These are phyloP conservation scores for Gisinianus flammeolus DNA, from an alignment of 2,888 invertebrate genomes.

Conservation along the genomic window DNA sequence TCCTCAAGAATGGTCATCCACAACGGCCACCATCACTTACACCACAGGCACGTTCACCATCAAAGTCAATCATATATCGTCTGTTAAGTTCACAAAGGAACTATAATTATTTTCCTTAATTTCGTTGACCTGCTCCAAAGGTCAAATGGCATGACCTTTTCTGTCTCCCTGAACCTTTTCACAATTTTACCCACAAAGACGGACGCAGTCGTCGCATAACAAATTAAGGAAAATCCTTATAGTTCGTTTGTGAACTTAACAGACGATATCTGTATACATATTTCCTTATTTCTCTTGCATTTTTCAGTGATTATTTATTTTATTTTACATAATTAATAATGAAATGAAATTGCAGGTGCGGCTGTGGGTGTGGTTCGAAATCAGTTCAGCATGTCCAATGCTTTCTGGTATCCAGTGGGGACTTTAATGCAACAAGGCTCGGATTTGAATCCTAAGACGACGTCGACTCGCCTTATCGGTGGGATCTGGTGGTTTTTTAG, in stretches of 20 bases:
- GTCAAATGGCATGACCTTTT: too few species aligned
- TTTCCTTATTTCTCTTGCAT: background rate
- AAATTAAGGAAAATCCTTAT: too few species aligned
- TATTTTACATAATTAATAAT: background rate
- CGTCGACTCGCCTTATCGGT: conserved; percentile 65
- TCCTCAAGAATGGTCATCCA: conserved; percentile 83
- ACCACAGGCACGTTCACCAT: conserved; percentile 67
- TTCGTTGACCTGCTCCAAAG: too few species aligned
- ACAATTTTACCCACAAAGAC: too few species aligned
- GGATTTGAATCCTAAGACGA: conserved; percentile 87
- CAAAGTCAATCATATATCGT: too few species aligned
- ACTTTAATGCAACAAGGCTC: conserved; percentile 94
- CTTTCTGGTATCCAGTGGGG: conserved; percentile 96
- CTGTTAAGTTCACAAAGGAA: too few species aligned
- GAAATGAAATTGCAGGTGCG: conserved; percentile 57
- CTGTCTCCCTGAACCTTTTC: too few species aligned
- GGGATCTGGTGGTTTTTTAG: conserved; percentile 76
- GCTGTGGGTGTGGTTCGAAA: conserved; percentile 77
- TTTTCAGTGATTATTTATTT: background rate
- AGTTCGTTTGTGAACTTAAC: too few species aligned
- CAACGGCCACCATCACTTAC: conserved; percentile 66
- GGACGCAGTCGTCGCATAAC: too few species aligned
- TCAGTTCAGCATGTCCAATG: conserved; percentile 95
- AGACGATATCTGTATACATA: too few species aligned
- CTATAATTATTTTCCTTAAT: too few species aligned